A percentile compares a stretch with the other conserved stretches of the same genome.
Evolutionary conservation across 2,888 invertebrate species (phyloP).

Genomic region (Camponotus fellah): DNA sequence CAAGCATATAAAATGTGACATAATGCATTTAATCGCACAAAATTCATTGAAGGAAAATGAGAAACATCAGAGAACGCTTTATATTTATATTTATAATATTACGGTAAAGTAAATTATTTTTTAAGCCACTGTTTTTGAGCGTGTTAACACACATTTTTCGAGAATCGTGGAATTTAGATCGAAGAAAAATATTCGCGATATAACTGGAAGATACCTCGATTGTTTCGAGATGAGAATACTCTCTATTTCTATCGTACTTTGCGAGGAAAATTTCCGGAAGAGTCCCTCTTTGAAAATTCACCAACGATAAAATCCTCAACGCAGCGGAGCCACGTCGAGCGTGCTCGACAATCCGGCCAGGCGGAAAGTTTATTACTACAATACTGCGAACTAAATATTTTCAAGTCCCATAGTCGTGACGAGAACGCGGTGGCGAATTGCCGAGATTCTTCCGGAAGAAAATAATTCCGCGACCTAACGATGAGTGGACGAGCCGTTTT

Average conservation of each 20-base stretch:
- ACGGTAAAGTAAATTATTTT: not conserved
- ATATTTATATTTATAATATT: not conserved
- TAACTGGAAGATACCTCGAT: slow-evolving; percentile 50
- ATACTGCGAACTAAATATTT: slow-evolving; percentile 58
- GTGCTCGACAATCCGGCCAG: slow-evolving; percentile 35
- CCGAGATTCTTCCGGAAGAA: slow-evolving; percentile 49
- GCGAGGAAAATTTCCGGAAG: slow-evolving; percentile 50
- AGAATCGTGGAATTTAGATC: slow-evolving; percentile 48
- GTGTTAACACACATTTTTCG: not conserved
- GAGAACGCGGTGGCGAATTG: slow-evolving; percentile 47
- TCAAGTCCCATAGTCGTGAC: slow-evolving; percentile 45
- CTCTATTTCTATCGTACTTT: slow-evolving; percentile 41
- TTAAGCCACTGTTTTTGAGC: not conserved
- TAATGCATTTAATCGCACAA: not conserved
- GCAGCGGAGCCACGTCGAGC: slow-evolving; percentile 64
- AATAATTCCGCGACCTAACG: slow-evolving; percentile 52
- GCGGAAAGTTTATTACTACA: slow-evolving; percentile 53
- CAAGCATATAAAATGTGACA: not conserved
- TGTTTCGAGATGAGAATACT: slow-evolving; percentile 25
- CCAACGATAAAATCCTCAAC: slow-evolving; percentile 65
- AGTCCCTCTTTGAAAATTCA: slow-evolving; percentile 58
- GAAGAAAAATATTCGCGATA: slow-evolving; percentile 55
- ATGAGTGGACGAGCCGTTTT: slow-evolving; percentile 28
- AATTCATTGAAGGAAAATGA: not conserved
- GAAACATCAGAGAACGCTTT: not conserved